phyloP scores from a whole-genome alignment of 2,888 invertebrate species.

The Schizaphis graminum region DNA sequence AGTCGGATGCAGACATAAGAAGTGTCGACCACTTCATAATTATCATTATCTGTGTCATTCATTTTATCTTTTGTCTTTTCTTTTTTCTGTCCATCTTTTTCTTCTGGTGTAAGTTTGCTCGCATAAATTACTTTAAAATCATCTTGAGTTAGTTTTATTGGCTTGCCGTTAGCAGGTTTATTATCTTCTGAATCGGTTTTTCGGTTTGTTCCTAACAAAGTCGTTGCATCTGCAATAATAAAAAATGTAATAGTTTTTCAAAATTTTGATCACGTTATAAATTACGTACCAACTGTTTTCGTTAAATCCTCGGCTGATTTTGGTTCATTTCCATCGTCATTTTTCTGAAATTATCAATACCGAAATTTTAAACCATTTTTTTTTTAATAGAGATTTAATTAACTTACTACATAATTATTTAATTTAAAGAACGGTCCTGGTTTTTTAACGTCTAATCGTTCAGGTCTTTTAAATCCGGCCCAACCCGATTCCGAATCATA shows the following conservation, averaged over 20 bases:
- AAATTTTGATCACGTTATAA: neutral
- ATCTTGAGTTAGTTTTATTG: neutral
- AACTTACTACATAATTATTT: slow-evolving; percentile 74
- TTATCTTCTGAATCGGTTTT: neutral
- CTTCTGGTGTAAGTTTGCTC: neutral
- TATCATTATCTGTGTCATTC: slow-evolving; percentile 55
- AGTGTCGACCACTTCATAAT: slow-evolving; percentile 75
- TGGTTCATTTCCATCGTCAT: neutral
- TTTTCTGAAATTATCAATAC: slow-evolving; percentile 37
- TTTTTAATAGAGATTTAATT: neutral
- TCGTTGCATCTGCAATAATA: slow-evolving; percentile 40
- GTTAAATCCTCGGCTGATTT: slow-evolving; percentile 25
- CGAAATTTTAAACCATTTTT: neutral
- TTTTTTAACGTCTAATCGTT: slow-evolving; percentile 93
- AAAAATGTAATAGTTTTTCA: neutral
- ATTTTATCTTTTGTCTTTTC: slow-evolving; percentile 11
- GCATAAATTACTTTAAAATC: slow-evolving; percentile 48
- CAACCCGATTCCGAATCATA: slow-evolving; percentile 57
- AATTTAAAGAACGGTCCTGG: slow-evolving; percentile 88
- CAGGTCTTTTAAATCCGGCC: slow-evolving; percentile 85
- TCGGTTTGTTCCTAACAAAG: slow-evolving; percentile 57
- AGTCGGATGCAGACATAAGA: slow-evolving; percentile 85
- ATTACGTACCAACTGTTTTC: slow-evolving; percentile 57
- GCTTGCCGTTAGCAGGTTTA: neutral
- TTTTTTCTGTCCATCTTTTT: neutral